A percentile compares a stretch with the other conserved stretches of the same genome.
These are phyloP conservation scores for Balaenoptera acutorostrata DNA, from an alignment of 2,113 vertebrate genomes.

Conservation along the genomic window DNA sequence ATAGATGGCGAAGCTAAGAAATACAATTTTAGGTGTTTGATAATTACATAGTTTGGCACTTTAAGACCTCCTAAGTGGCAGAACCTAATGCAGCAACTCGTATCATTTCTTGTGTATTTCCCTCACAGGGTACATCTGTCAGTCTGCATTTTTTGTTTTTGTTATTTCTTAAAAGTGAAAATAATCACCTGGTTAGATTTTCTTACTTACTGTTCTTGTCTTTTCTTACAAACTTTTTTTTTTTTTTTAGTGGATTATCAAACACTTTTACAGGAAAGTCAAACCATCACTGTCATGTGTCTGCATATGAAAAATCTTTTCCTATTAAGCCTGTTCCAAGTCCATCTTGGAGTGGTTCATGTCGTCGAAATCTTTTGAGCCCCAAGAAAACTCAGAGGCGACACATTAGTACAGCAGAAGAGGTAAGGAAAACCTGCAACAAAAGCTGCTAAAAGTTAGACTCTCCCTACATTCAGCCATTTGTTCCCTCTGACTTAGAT, in stretches of 20 bases:
- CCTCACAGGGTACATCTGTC: background rate
- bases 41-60: constrained; percentile 9
- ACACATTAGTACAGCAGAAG: constrained; percentile 81
- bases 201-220: constrained; percentile 8
- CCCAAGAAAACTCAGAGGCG: constrained; percentile 82
- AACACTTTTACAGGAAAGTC: constrained; percentile 77
- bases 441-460: background rate
- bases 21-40: background rate
- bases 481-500: background rate
- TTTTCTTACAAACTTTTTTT: constrained; percentile 35
- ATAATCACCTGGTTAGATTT: constrained; percentile 17
- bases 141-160: constrained; percentile 14
- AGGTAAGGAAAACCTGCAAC: constrained; percentile 71
- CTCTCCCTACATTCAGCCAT: background rate
- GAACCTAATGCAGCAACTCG: background rate
- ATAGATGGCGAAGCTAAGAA: background rate
- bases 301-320: constrained; percentile 81
- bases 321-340: constrained; percentile 80
- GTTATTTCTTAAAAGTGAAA: constrained; percentile 43
- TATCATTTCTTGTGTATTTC: background rate
- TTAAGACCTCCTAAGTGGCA: background rate
- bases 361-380: constrained; percentile 79
- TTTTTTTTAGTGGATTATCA: constrained; percentile 69
- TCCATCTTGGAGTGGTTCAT: constrained; percentile 77
- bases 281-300: constrained; percentile 74